These are phyloP conservation scores for Semicossyphus pulcher DNA, from an alignment of 2,113 vertebrate genomes.

Conservation along the genomic window DNA sequence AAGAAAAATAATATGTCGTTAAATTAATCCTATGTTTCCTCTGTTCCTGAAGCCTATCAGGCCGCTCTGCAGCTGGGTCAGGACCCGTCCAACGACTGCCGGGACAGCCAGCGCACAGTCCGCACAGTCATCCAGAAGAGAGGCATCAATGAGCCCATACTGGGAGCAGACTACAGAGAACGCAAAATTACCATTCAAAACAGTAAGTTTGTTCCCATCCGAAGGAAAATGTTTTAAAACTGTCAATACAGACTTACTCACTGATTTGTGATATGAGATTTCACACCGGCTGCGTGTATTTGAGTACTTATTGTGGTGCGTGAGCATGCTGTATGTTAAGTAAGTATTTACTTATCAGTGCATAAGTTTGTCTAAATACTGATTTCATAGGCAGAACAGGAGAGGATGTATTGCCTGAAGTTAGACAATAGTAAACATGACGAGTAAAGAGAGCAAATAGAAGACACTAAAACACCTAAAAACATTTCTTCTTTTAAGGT, in stretches of 20 bases:
- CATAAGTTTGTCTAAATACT: not conserved
- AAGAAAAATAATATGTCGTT: not conserved
- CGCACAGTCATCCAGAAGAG: slow-evolving; percentile 92
- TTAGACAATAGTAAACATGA: not conserved
- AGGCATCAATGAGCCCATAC: slow-evolving; percentile 87
- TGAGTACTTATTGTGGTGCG: too few relatives aligned
- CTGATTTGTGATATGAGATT: too few relatives aligned
- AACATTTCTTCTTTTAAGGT: too few relatives aligned
- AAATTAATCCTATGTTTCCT: not conserved
- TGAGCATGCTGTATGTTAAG: too few relatives aligned
- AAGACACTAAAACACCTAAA: not conserved
- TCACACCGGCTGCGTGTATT: too few relatives aligned
- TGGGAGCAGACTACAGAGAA: slow-evolving; percentile 90
- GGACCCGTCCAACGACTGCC: slow-evolving; percentile 92
- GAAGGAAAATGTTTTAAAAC: too few relatives aligned
- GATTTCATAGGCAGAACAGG: not conserved
- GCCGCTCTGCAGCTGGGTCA: slow-evolving; percentile 89
- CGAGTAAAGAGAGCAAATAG: not conserved
- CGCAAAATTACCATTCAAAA: slow-evolving; percentile 95
- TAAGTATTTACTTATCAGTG: not conserved
- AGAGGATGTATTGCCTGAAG: not conserved
- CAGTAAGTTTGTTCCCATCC: slow-evolving; percentile 83
- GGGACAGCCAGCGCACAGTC: slow-evolving; percentile 89
- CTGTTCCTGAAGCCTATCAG: slow-evolving; percentile 87
- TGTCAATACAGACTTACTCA: too few relatives aligned